These are phyloP conservation scores for Lamprologus lemairii DNA, from an alignment of 2,113 vertebrate genomes.

Conservation along the genomic window DNA sequence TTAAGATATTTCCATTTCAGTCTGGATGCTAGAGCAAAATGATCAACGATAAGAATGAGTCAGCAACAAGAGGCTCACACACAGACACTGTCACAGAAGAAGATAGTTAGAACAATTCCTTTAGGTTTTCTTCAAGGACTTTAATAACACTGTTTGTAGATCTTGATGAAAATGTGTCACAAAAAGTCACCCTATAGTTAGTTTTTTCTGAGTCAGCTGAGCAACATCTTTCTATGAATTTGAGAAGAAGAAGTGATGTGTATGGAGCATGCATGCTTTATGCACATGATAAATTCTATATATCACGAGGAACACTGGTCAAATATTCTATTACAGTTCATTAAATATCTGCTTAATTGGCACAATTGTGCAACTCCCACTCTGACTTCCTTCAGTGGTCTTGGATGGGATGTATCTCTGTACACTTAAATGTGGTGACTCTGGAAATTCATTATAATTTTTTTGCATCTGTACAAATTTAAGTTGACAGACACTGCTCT, in stretches of 20 bases:
- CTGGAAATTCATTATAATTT: not conserved
- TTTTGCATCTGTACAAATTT: not conserved
- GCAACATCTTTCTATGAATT: not conserved
- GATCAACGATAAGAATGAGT: not conserved
- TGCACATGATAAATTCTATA: not conserved
- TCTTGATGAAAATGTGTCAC: not conserved
- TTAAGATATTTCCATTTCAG: not conserved
- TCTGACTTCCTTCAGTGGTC: not conserved
- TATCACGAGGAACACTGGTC: not conserved
- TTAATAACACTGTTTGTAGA: not conserved
- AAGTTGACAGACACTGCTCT: not conserved
- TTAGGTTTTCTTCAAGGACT: not conserved
- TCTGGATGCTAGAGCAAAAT: not conserved
- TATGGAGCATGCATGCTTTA: not conserved
- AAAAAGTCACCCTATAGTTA: not conserved
- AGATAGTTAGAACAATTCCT: not conserved
- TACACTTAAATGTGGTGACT: not conserved
- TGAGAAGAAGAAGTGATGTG: not conserved
- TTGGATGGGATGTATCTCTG: not conserved
- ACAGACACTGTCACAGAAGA: not conserved
- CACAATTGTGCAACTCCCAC: not conserved
- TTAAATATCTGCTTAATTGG: not conserved
- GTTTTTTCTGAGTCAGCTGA: not conserved
- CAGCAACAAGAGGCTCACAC: not conserved
- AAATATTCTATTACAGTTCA: not conserved